Evolutionary conservation across 2,113 vertebrate genomes (phyloP), one percentile per base, ranked within the genome.

Genomic region (Embiotoca jacksoni): DNA sequence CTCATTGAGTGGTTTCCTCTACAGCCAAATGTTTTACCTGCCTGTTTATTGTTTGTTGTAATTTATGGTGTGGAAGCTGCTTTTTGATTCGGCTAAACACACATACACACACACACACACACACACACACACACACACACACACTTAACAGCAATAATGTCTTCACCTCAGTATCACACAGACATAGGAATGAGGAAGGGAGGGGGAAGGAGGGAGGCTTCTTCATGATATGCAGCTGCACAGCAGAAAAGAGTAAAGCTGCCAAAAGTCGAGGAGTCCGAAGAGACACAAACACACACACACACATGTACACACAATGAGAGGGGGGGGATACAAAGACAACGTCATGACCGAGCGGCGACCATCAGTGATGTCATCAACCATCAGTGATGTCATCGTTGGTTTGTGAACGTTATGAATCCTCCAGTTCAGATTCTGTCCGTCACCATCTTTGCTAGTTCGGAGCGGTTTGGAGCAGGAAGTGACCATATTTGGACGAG

Each of bases 171-270:
- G 77, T 70, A 57, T 84, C 73, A 83, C 88, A 90, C 75, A 75
- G 11, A 23, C 23, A 23, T 23, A 23, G 23, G 23, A 23, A 23
- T 23, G 23, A 23, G 23, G 23, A 23, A 23, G 23, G 23, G 23
- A 23, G 23, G 23, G 23, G 23, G 23, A 23, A 23, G 60, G 61
- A 84, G 84, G 74, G 80, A 71, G 23, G 83, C 81, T 78, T 76
- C 83, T 89, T 72, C 80, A 87, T 76, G 87, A 91, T 89, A 82
- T 91, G 87, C 90, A 93, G 83, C 90, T 92, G 91, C 87, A 88
- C 83, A 88, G 86, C 72, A 74, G 89, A 94, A 91, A 93, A 92
- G 88, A 92, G 90, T 91, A 91, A 89, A 89, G 81, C 49, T 76
- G 83, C 75, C 79, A 90, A 83, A 86, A 86, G 82, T 76, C 39